Conservation (phyloP, 2,888 invertebrate species). For the Phania funesta region DNA sequence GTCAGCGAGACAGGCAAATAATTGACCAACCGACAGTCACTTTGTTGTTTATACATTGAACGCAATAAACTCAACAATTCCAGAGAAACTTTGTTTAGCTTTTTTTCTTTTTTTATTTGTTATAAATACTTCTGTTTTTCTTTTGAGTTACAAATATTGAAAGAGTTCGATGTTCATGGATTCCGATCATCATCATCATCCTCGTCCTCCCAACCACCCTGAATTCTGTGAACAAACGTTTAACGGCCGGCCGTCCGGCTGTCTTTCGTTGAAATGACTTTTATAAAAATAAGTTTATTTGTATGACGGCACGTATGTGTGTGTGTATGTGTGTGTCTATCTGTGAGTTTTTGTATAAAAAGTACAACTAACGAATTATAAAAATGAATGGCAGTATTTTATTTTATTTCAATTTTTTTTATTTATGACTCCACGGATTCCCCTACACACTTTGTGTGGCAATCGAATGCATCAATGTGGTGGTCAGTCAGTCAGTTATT, state of each 20-base stretch:
- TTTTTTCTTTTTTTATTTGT: not conserved
- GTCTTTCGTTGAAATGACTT: slow-evolving; percentile 39
- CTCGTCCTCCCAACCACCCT: slow-evolving; percentile 13
- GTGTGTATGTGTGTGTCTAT: not conserved
- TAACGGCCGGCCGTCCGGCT: slow-evolving; percentile 6
- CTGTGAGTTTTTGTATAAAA: not conserved
- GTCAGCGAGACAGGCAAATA: slow-evolving; percentile 19
- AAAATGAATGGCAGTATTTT: slow-evolving; percentile 70
- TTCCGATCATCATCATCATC: slow-evolving; percentile 33
- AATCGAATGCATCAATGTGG: slow-evolving; percentile 39
- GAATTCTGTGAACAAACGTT: slow-evolving; percentile 9
- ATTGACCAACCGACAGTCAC: not conserved
- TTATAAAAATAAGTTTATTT: slow-evolving; percentile 41
- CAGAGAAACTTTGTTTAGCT: slow-evolving; percentile 10
- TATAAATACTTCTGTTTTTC: slow-evolving; percentile 38
- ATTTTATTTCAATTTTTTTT: slow-evolving; percentile 60
- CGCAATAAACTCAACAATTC: slow-evolving; percentile 41
- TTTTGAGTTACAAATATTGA: slow-evolving; percentile 47
- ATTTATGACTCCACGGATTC: slow-evolving; percentile 48
- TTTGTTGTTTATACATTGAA: slow-evolving; percentile 26
- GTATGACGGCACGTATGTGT: not conserved
- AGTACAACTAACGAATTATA: slow-evolving; percentile 66
- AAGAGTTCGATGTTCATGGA: slow-evolving; percentile 56
- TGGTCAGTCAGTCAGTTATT: slow-evolving; percentile 7
- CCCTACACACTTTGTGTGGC: slow-evolving; percentile 62